phyloP scores from a whole-genome alignment of 2,888 invertebrate species.

The Argyresthia goedartella region DNA sequence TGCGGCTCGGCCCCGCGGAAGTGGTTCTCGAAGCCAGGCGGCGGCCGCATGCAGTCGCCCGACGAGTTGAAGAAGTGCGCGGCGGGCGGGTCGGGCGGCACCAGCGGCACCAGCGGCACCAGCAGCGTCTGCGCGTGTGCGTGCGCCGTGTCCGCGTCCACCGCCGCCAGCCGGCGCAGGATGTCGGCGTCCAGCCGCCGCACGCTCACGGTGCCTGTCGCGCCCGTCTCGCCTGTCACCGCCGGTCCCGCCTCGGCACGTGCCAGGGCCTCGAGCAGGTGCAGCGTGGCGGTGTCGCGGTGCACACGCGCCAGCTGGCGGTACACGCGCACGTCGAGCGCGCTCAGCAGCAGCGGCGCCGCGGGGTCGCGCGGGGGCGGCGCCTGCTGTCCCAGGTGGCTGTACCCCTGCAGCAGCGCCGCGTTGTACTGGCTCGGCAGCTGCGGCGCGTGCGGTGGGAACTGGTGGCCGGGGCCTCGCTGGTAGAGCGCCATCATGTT shows the following conservation, averaged over 20 bases:
- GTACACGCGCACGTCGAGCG: conserved; percentile 35
- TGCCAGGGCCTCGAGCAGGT: conserved; percentile 2
- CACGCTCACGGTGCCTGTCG: neutral
- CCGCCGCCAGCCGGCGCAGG: no score
- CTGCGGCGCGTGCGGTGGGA: neutral
- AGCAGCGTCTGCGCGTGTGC: neutral
- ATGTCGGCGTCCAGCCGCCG: neutral
- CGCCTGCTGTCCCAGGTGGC: neutral
- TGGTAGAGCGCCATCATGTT: neutral
- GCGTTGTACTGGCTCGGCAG: neutral
- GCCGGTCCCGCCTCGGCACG: conserved; percentile 6
- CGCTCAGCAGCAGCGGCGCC: neutral
- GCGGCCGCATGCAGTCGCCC: no score
- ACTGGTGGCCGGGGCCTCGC: neutral
- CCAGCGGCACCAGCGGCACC: neutral
- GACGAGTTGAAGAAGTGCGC: no score
- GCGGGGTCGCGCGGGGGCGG: neutral
- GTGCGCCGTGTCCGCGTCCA: no score
- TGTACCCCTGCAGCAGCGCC: neutral
- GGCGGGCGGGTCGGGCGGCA: no score
- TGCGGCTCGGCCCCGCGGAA: no score
- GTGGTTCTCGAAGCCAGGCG: no score
- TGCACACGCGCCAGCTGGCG: conserved; percentile 20
- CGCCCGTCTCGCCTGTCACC: neutral
- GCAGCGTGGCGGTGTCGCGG: conserved; percentile 7